These are phyloP conservation scores for Mystacornis crossleyi DNA, from an alignment of 2,113 vertebrate species.

Conservation along the genomic window DNA sequence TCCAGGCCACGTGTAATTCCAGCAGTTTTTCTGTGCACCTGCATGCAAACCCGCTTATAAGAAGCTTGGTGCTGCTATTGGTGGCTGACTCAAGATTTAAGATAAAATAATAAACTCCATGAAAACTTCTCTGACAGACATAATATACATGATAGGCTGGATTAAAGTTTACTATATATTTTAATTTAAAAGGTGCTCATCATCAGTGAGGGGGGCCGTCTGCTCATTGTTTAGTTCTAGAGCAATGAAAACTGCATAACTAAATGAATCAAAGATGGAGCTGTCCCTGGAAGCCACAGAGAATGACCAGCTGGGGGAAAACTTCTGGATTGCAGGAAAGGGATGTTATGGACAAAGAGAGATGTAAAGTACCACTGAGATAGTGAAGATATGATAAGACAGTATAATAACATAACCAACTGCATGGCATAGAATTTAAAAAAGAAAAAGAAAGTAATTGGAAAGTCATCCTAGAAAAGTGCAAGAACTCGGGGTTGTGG, in stretches of 20 bases:
- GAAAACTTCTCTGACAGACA: background rate
- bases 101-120: background rate
- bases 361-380: background rate
- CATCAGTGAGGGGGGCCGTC: background rate
- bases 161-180: background rate
- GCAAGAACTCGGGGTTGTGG: background rate
- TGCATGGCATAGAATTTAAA: background rate
- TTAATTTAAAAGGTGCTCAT: fast-evolving
- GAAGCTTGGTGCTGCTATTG: background rate
- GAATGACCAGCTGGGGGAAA: background rate
- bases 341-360: background rate
- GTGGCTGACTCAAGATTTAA: background rate
- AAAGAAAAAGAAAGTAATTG: background rate
- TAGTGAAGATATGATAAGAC: background rate
- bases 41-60: background rate
- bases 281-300: background rate
- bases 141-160: background rate
- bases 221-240: background rate
- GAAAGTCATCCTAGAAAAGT: background rate
- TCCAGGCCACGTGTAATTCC: background rate
- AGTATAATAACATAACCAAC: background rate
- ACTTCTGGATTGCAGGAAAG: background rate
- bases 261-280: background rate
- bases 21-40: background rate
- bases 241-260: background rate